phyloP scores from a whole-genome alignment of 2,888 invertebrate genomes.

The Ophioninae sp. region DNA sequence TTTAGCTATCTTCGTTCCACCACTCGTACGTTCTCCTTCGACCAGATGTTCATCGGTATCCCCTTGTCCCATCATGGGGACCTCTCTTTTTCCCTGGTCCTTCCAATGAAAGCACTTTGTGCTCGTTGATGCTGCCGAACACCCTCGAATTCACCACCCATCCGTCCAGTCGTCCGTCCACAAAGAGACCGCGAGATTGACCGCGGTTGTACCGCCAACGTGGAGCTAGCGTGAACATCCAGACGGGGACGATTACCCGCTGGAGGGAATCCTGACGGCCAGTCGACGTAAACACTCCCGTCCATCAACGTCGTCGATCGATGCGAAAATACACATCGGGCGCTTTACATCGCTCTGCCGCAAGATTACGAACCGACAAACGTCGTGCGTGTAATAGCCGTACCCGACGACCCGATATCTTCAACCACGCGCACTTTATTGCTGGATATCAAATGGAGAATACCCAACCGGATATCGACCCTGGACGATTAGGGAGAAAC shows the following conservation, averaged over 20 bases:
- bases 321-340: slow-evolving; percentile 32
- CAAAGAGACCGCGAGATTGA: slow-evolving; percentile 33
- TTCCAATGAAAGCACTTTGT: slow-evolving; percentile 1
- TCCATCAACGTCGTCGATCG: slow-evolving; percentile 53
- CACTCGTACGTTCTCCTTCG: neutral
- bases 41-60: neutral
- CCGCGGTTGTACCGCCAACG: slow-evolving; percentile 14
- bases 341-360: neutral
- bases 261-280: slow-evolving; percentile 21
- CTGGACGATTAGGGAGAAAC: neutral
- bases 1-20: slow-evolving; percentile 9
- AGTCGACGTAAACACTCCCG: slow-evolving; percentile 27
- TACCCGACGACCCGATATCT: neutral
- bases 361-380: slow-evolving; percentile 15
- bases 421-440: neutral
- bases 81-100: neutral
- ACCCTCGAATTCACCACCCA: slow-evolving; percentile 21
- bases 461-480: neutral
- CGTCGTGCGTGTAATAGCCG: neutral
- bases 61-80: neutral
- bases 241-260: slow-evolving; percentile 20
- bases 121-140: slow-evolving; percentile 22
- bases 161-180: slow-evolving; percentile 17
- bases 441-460: neutral
- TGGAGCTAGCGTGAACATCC: slow-evolving; percentile 18